Percentiles rank a stretch among this genome's conserved stretches.
These are phyloP conservation scores for Glossosoma conforme DNA, from an alignment of 1,140 invertebrate species.

Conservation along the genomic window DNA sequence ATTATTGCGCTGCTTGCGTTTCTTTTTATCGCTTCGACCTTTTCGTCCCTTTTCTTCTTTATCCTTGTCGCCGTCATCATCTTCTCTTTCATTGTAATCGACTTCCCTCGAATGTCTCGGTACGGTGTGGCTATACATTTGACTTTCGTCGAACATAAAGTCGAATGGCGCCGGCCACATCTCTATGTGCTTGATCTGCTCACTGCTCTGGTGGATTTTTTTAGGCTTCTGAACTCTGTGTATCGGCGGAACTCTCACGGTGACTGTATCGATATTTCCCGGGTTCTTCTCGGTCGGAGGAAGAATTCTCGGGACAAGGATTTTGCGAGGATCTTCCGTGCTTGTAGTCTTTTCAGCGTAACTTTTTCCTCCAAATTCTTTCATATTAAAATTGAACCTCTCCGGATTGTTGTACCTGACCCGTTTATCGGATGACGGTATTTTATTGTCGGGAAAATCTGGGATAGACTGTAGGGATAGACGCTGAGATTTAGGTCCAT, in stretches of 20 bases:
- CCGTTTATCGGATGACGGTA: slow-evolving; percentile 26
- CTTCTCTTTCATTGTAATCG: background rate
- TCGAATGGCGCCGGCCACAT: slow-evolving; percentile 22
- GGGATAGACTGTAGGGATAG: slow-evolving; percentile 4
- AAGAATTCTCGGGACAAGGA: slow-evolving; percentile 41
- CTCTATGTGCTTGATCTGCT: slow-evolving; percentile 16
- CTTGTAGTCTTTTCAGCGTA: slow-evolving; percentile 43
- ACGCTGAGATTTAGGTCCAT: slow-evolving; percentile 3
- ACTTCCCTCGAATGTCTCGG: slow-evolving; percentile 3
- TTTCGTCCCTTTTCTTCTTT: background rate
- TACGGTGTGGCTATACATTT: too few species aligned
- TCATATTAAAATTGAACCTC: slow-evolving; percentile 24
- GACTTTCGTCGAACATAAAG: slow-evolving; percentile 20
- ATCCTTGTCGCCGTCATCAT: background rate
- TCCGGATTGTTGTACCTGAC: slow-evolving; percentile 29
- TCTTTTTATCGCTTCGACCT: slow-evolving; percentile 8
- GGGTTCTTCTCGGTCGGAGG: slow-evolving; percentile 48
- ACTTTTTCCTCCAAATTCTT: slow-evolving; percentile 32
- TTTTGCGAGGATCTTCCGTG: slow-evolving; percentile 41
- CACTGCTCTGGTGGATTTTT: slow-evolving; percentile 23
- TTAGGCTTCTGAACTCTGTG: slow-evolving; percentile 44
- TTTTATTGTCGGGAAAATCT: slow-evolving; percentile 31
- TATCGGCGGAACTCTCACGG: slow-evolving; percentile 46
- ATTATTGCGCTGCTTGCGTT: too few species aligned
- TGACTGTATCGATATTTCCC: slow-evolving; percentile 46